phyloP scores from a whole-genome alignment of 2,888 invertebrate genomes.

The Epistrophella euchroma region DNA sequence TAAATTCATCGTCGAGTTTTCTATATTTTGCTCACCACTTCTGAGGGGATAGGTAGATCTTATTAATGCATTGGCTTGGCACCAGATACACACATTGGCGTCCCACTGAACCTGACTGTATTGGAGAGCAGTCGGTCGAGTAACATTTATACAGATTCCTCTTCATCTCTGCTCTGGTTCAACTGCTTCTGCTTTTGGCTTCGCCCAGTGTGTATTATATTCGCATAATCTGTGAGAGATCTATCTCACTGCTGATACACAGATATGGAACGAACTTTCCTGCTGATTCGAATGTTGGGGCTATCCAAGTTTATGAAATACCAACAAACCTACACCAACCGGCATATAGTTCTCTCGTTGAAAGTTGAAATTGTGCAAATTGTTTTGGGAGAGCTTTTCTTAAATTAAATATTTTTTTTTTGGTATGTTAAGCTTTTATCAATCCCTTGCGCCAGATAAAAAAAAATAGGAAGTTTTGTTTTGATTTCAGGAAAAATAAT shows the following conservation, averaged over 20 bases:
- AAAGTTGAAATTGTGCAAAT: not conserved
- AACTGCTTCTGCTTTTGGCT: not conserved
- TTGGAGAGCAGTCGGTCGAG: slow-evolving; percentile 75
- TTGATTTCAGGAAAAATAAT: slow-evolving; percentile 18
- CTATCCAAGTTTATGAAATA: slow-evolving; percentile 21
- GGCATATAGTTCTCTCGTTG: slow-evolving; percentile 39
- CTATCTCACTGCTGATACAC: slow-evolving; percentile 50
- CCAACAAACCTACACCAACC: slow-evolving; percentile 57
- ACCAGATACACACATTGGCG: slow-evolving; percentile 57
- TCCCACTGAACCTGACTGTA: slow-evolving; percentile 75
- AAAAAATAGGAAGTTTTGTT: slow-evolving; percentile 23
- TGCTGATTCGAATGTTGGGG: slow-evolving; percentile 18
- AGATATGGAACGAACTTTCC: slow-evolving; percentile 42
- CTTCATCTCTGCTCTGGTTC: not conserved
- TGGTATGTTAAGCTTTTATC: slow-evolving; percentile 78
- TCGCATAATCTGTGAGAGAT: slow-evolving; percentile 40
- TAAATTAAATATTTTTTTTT: slow-evolving; percentile 1
- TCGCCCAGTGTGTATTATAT: slow-evolving; percentile 12
- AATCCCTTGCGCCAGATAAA: slow-evolving; percentile 76
- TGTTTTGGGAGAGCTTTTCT: slow-evolving; percentile 28
- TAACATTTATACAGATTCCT: slow-evolving; percentile 74
- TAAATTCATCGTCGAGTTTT: slow-evolving; percentile 2
- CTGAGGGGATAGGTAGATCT: not conserved
- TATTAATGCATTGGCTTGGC: slow-evolving; percentile 18
- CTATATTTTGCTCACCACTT: slow-evolving; percentile 13